Evolutionary conservation across 2,888 invertebrate species (phyloP), one percentile per base, ranked within the genome.

Genomic region (Rotaria sp.): DNA sequence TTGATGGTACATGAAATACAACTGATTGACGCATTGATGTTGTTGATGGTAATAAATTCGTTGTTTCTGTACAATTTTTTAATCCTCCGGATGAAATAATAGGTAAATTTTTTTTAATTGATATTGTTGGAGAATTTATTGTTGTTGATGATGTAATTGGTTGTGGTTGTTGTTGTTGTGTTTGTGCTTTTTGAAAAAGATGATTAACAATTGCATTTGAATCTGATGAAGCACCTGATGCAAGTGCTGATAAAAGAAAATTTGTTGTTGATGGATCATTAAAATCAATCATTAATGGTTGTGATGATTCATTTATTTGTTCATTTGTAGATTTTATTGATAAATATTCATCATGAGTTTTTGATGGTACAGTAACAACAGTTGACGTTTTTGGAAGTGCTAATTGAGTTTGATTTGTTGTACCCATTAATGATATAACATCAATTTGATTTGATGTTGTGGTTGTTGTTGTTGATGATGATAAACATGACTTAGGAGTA

Each of bases 191-290:
- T 45, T 80, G 41, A 45, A 80, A 80, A 45, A 80, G 45, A 80
- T 80, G 80, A 80, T 80, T 80, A 80, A 80, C 80, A 45, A 80
- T 80, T 11, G 80, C 80, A 80, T 45, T 80, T 11, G 80, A 80
- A 80, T 80, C 80, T 0, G 80, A 45, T n/a, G 80, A 45, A 13
- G 80, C 45, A 45, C 80, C 80, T 4, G 80, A 80, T 45, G 80
- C 80, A 24, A 80, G 24, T 4, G 80, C 80, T 80, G 80, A 80
- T 80, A 80, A 80, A 15, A 80, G 45, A 80, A 80, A 80, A 80
- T 80, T 45, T 45, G 80, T 80, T 80, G 45, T 80, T 15, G 80
- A 80, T 26, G 80, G 80, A 45, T 80, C 80, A 45, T 80, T 80
- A 80, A 80, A 80, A 45, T 80, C 80, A n/a, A 80, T 80, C 45